Evolutionary conservation across 2,113 vertebrate genomes (phyloP).

Genomic region (Mola mola): DNA sequence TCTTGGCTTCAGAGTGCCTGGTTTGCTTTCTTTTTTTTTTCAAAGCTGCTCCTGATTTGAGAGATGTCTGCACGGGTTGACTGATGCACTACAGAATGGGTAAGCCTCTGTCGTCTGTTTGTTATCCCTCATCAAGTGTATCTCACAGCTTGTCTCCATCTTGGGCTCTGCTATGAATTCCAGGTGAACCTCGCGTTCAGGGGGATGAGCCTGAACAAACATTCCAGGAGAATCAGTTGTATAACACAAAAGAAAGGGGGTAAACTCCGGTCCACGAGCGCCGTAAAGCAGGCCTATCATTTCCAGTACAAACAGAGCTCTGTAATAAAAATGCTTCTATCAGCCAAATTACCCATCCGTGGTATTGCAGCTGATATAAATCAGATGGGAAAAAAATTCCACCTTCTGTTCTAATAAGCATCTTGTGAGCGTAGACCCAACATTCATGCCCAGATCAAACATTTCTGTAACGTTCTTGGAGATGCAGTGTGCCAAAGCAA

Average conservation of each 20-base stretch:
- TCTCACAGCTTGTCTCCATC: slow-evolving; percentile 52
- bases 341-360: slow-evolving; percentile 74
- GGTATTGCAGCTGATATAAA: slow-evolving; percentile 76
- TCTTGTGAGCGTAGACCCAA: slow-evolving; percentile 54
- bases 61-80: slow-evolving; percentile 6
- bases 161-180: slow-evolving; percentile 39
- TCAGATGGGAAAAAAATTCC: slow-evolving; percentile 78
- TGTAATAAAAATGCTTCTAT: slow-evolving; percentile 78
- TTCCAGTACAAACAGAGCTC: slow-evolving; percentile 66
- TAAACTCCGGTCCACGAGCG: slow-evolving; percentile 64
- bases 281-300: slow-evolving; percentile 73
- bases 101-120: slow-evolving; percentile 25
- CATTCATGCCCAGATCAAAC: slow-evolving; percentile 74
- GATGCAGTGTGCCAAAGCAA: slow-evolving; percentile 57
- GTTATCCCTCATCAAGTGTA: slow-evolving; percentile 52
- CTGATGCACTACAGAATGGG: background rate
- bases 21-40: background rate
- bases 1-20: background rate
- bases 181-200: slow-evolving; percentile 52
- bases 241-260: slow-evolving; percentile 57
- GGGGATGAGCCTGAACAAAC: slow-evolving; percentile 69
- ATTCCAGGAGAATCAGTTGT: slow-evolving; percentile 64
- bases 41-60: background rate
- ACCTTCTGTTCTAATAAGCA: slow-evolving; percentile 74
- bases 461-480: slow-evolving; percentile 68